Conservation (phyloP, 2,797 vertebrate genomes). For the Prunella strophiata region DNA sequence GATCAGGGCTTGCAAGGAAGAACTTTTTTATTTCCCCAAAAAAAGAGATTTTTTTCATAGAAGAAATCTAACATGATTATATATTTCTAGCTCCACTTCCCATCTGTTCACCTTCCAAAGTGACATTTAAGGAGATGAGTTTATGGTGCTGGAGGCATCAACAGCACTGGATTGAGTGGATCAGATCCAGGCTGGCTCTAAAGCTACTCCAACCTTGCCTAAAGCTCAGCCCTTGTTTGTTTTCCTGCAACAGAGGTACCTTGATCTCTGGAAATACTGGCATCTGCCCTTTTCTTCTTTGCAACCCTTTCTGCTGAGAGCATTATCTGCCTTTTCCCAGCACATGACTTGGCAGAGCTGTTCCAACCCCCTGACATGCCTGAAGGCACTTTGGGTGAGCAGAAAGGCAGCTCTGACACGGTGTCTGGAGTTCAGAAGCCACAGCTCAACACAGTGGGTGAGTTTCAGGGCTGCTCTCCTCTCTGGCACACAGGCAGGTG, state of each 20-base stretch:
- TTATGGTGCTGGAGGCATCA: conserved; percentile 45
- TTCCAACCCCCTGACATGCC: neutral
- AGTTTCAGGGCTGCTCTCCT: neutral
- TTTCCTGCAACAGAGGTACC: conserved; percentile 32
- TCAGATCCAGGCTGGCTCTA: conserved; percentile 49
- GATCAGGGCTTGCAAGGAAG: neutral
- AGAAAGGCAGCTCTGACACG: neutral
- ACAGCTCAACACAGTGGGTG: accelerated
- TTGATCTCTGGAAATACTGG: conserved; percentile 28
- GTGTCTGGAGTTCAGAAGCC: neutral
- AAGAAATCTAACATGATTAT: neutral
- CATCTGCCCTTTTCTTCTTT: conserved; percentile 47
- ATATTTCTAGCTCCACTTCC: conserved; percentile 46
- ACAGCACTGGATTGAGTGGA: conserved; percentile 55
- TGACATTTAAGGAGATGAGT: conserved; percentile 61
- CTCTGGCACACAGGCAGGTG: neutral
- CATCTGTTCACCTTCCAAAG: conserved; percentile 67
- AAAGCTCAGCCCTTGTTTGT: conserved; percentile 55
- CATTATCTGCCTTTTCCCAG: neutral
- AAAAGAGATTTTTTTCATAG: neutral
- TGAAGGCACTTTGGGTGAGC: neutral
- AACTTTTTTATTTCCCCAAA: too few species aligned
- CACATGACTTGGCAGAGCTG: neutral
- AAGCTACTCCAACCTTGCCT: conserved; percentile 49
- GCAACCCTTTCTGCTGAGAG: neutral